Base-by-base conservation (phyloP, 2,113 vertebrate genomes). In the Colinus virginianus region DNA sequence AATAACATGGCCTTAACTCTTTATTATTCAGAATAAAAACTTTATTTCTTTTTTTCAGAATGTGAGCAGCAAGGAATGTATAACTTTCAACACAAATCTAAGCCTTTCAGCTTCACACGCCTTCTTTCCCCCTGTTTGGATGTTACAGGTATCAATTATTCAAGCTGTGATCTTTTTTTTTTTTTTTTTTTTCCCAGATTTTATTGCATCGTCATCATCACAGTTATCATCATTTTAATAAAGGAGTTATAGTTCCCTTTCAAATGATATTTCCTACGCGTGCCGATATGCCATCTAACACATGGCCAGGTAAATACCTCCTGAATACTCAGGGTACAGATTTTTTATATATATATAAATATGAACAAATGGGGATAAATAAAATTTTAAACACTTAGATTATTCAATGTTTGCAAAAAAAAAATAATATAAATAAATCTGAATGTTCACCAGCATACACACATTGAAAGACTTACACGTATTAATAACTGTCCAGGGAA, bases 381-480 rank as follows among this genome's bases (percentile, higher is more conserved):
- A 99, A 99, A 99, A 99, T 98, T 98, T 97, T 98, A 98, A 98
- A 98, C 97, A 98, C 97, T 98, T 98, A 98, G 97, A 98, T 98
- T 98, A 98, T 97, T 98, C 97, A 97, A 98, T 98, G 97, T 97
- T 98, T 97, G 96, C 92, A 96, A 97, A 98, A 95, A 97, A 98
- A 96, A 98, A 56, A 32, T 32, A 21, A 98, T 98, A 99, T 99
- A 99, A 99, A 99, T 99, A 99, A 98, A 98, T 98, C 96, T 98
- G 97, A 98, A 98, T 98, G 98, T 98, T 98, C 98, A 98, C 98
- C 97, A 98, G 97, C 98, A 98, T 98, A 98, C 98, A 98, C 98
- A 98, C 98, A 98, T 97, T 97, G 97, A 98, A 98, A 97, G 97
- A 98, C 93, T 97, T 97, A 98, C 98, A 98, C 96, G 94, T 98